A percentile compares a stretch with the other conserved stretches of the same genome.
These are phyloP conservation scores for Oxyteleia sp. DNA, from an alignment of 2,888 invertebrate genomes.

Conservation along the genomic window DNA sequence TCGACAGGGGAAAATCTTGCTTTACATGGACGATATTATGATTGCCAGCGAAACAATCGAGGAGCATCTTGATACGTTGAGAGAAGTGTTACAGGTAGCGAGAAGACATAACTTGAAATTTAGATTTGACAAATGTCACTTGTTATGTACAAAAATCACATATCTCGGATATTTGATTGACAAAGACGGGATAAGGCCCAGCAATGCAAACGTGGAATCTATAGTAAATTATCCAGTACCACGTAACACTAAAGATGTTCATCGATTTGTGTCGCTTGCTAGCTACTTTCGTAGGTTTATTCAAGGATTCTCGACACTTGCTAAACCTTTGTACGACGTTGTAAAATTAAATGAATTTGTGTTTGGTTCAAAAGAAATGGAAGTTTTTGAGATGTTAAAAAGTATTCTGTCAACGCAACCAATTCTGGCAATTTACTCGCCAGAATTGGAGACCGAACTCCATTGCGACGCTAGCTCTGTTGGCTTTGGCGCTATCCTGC, in stretches of 20 bases:
- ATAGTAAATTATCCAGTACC: background rate
- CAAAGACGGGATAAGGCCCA: background rate
- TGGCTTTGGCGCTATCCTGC: constrained; percentile 79
- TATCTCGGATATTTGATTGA: background rate
- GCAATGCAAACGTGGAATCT: background rate
- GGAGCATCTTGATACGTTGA: background rate
- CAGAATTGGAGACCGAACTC: constrained; percentile 77
- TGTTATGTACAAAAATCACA: background rate
- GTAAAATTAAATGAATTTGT: background rate
- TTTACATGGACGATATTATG: background rate
- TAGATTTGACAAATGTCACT: background rate
- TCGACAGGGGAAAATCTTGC: background rate
- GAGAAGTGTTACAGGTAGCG: background rate
- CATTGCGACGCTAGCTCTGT: constrained; percentile 81
- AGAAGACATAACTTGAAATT: background rate
- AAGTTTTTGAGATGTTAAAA: constrained; percentile 61
- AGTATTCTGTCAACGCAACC: constrained; percentile 40
- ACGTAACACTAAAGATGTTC: background rate
- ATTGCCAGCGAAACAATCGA: background rate
- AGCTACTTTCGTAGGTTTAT: constrained; percentile 7
- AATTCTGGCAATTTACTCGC: constrained; percentile 67
- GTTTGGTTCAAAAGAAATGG: constrained; percentile 52
- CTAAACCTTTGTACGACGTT: constrained; percentile 1
- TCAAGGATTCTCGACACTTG: background rate
- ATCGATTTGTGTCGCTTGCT: constrained; percentile 4